A percentile compares a stretch with the other conserved stretches of the same genome.
These are phyloP conservation scores for Coranthus polyacanthus DNA, from an alignment of 2,797 vertebrate genomes.

Conservation along the genomic window DNA sequence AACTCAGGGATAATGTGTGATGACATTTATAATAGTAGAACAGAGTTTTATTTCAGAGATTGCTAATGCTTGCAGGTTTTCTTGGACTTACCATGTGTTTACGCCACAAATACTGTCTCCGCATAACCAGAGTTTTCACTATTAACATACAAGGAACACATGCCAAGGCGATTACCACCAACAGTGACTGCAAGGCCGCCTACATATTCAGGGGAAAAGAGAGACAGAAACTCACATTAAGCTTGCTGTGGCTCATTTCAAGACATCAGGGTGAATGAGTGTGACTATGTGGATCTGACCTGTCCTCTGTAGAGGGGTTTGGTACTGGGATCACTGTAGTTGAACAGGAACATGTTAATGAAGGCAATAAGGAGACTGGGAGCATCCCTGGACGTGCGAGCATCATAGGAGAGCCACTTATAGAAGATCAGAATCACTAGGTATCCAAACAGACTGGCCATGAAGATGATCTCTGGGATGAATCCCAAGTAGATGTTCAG, in stretches of 20 bases:
- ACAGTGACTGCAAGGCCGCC: slow-evolving; percentile 90
- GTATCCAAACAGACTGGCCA: slow-evolving; percentile 94
- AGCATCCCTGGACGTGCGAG: slow-evolving; percentile 86
- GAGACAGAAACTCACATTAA: background rate
- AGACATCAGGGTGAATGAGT: background rate
- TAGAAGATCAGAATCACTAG: slow-evolving; percentile 94
- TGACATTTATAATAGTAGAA: background rate
- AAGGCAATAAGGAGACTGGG: slow-evolving; percentile 98
- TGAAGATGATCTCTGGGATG: slow-evolving; percentile 97
- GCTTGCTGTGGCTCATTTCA: background rate
- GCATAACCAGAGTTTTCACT: slow-evolving; percentile 92
- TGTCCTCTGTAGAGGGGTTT: slow-evolving; percentile 93
- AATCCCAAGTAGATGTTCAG: slow-evolving; percentile 96
- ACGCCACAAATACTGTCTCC: slow-evolving; percentile 90
- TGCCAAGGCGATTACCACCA: slow-evolving; percentile 91
- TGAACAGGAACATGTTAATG: slow-evolving; percentile 99
- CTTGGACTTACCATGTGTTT: slow-evolving; percentile 88
- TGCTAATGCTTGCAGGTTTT: no score
- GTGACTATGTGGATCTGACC: slow-evolving; percentile 80
- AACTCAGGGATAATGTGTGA: background rate
- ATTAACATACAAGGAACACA: slow-evolving; percentile 97
- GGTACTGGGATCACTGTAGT: slow-evolving; percentile 86
- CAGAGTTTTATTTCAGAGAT: no score
- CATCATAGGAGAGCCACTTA: slow-evolving; percentile 93
- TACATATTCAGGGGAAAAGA: slow-evolving; percentile 56